phyloP scores from a whole-genome alignment of 2,113 vertebrate genomes.

The Xenopus tropicalis region DNA sequence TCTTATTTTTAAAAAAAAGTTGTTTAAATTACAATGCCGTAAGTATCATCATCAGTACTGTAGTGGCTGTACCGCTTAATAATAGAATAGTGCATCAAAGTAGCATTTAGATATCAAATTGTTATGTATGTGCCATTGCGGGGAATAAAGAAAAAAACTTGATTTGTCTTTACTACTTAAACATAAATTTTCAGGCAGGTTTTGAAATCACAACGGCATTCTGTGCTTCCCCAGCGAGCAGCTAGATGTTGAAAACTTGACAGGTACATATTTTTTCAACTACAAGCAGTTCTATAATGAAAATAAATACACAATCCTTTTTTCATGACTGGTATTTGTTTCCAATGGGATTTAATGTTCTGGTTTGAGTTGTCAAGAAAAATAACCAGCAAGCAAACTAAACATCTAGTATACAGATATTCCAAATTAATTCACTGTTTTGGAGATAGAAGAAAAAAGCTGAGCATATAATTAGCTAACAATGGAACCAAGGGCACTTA shows the following conservation, averaged over 20 bases:
- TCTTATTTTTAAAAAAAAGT: conserved; percentile 54
- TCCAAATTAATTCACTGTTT: conserved; percentile 76
- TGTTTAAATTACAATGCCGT: conserved; percentile 67
- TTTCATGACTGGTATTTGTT: conserved; percentile 78
- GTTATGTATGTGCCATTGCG: conserved; percentile 80
- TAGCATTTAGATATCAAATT: conserved; percentile 79
- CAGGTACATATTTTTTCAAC: conserved; percentile 92
- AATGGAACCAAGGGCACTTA: conserved; percentile 81
- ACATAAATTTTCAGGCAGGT: conserved; percentile 87
- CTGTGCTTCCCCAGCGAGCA: conserved; percentile 80
- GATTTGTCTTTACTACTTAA: conserved; percentile 80
- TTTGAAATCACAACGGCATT: conserved; percentile 84
- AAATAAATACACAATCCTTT: conserved; percentile 89
- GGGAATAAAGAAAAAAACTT: conserved; percentile 55
- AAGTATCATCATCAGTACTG: conserved; percentile 70
- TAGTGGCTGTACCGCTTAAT: conserved; percentile 73
- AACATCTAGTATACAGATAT: conserved; percentile 71
- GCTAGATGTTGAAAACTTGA: conserved; percentile 83
- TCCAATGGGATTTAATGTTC: conserved; percentile 89
- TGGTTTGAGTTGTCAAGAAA: conserved; percentile 89
- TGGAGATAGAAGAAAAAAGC: conserved; percentile 63
- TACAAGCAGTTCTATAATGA: conserved; percentile 83
- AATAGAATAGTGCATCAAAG: conserved; percentile 77
- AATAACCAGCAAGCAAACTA: conserved; percentile 93
- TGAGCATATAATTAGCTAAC: conserved; percentile 92